Evolutionary conservation across 2,888 invertebrate species (phyloP), one percentile per base, ranked within the genome.

Genomic region (Troglohyphantes excavatus): DNA sequence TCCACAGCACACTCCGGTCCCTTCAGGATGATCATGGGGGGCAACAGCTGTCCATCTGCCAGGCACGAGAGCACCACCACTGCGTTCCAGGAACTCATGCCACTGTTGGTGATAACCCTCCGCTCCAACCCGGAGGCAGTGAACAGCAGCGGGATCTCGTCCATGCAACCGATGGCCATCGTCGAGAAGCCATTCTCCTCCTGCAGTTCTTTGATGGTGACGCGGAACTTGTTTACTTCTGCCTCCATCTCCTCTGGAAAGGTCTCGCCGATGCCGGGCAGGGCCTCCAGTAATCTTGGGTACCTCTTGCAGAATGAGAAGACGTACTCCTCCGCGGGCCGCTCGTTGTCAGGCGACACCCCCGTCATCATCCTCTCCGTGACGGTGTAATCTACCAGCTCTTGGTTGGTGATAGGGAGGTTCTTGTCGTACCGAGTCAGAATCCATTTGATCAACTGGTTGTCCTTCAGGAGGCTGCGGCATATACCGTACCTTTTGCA

Each of bases 181-280:
- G 53, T 43, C 2, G 90, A 81, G 33, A 84, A 90, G 59, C 84
- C 78, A 43, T 85, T 90, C 39, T 90, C 85, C 59, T 90, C 90
- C 23, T 90, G 90, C 5, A 90, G 68, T 29, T 90, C 90, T 61
- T 81, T 76, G 9, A 90, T 39, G 67, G 63, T 81, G 11, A 39
- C 39, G 1, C 90, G 72, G 23, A 90, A 90, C 9, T 85, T 79
- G n/a, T 33, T 23, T 0, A 90, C 83, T 73, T 85, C 90, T 6
- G 75, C 46, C 68, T 90, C 90, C 90, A 90, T 90, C 59, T 90
- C 85, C 67, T 90, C 90, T 0, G 90, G 90, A 23, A 90, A 90
- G 2, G 85, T 85, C 27, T 90, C 90, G 1, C 67, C 73, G n/a
- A 90, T 73, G 29, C 70, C 73, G n/a, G 90, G 90, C 21, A 90